Percentiles rank a stretch among this genome's conserved stretches.
phyloP scores from a whole-genome alignment of 2,888 invertebrate genomes.

The Apamea epomidion region DNA sequence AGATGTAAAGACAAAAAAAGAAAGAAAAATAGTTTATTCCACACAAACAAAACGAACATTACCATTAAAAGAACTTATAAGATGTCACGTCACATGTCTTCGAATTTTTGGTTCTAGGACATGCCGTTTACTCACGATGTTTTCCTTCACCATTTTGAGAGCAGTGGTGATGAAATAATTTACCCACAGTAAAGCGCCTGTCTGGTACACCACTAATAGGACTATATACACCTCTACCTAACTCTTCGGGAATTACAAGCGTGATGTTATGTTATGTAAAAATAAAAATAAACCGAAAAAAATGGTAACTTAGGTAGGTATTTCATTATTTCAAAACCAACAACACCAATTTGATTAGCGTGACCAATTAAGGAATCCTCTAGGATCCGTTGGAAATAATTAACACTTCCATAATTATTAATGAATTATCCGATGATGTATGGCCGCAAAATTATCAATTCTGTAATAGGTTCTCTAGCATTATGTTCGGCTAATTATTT shows the following conservation, averaged over 20 bases:
- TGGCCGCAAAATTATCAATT: conserved; percentile 5
- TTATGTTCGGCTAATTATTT: conserved; percentile 16
- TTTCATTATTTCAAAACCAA: neutral
- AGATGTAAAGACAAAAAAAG: no score
- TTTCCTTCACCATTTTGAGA: neutral
- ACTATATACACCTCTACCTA: neutral
- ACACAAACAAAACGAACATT: no score
- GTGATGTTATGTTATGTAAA: neutral
- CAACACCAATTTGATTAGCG: conserved; percentile 10
- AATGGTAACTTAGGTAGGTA: no score
- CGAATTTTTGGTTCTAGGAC: no score
- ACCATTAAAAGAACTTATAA: no score
- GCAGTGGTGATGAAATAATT: neutral
- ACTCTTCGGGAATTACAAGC: neutral
- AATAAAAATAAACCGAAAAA: neutral
- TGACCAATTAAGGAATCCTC: conserved; percentile 2
- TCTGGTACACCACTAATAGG: neutral
- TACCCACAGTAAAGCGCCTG: neutral
- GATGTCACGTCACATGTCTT: no score
- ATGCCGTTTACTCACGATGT: no score
- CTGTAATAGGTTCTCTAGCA: neutral
- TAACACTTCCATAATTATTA: conserved; percentile 11
- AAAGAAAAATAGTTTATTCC: no score
- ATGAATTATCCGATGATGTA: conserved; percentile 20
- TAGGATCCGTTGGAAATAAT: conserved; percentile 18